phyloP scores from a whole-genome alignment of 2,888 invertebrate genomes.

The Archips crataeganus region DNA sequence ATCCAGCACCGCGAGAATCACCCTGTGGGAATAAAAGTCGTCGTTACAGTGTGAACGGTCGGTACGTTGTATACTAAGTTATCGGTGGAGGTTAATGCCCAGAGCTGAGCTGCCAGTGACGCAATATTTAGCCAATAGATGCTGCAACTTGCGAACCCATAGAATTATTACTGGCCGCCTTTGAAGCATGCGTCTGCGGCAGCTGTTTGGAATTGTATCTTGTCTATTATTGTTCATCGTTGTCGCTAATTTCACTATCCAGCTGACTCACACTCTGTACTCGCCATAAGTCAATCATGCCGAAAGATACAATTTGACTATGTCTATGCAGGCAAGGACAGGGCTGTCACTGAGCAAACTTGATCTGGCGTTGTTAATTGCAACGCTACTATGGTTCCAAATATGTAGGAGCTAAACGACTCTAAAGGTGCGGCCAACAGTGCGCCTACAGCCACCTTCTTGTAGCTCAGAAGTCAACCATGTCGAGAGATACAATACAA shows the following conservation, averaged over 20 bases:
- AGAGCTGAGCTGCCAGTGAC: too few relatives aligned
- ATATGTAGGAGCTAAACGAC: background rate
- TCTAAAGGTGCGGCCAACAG: background rate
- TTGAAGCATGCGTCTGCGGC: too few relatives aligned
- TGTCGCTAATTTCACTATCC: background rate
- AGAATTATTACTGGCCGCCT: too few relatives aligned
- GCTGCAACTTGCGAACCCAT: too few relatives aligned
- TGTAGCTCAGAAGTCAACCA: too few relatives aligned
- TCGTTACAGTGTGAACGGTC: too few relatives aligned
- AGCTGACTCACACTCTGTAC: background rate
- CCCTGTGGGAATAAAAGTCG: slow-evolving; percentile 79
- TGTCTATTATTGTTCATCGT: background rate
- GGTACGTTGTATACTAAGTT: too few relatives aligned
- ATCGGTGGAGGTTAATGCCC: too few relatives aligned
- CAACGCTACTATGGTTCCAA: background rate
- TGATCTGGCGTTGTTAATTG: background rate
- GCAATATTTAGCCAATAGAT: too few relatives aligned
- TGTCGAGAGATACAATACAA: too few relatives aligned
- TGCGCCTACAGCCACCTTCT: too few relatives aligned
- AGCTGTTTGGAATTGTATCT: too few relatives aligned
- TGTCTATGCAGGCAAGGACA: background rate
- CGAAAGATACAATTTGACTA: background rate
- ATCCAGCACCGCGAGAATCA: slow-evolving; percentile 94
- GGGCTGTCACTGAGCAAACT: background rate
- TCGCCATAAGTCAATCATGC: background rate